Evolutionary conservation across 1,140 invertebrate genomes (phyloP), one percentile per base, ranked within the genome.

Genomic region (Anastrepha obliqua): DNA sequence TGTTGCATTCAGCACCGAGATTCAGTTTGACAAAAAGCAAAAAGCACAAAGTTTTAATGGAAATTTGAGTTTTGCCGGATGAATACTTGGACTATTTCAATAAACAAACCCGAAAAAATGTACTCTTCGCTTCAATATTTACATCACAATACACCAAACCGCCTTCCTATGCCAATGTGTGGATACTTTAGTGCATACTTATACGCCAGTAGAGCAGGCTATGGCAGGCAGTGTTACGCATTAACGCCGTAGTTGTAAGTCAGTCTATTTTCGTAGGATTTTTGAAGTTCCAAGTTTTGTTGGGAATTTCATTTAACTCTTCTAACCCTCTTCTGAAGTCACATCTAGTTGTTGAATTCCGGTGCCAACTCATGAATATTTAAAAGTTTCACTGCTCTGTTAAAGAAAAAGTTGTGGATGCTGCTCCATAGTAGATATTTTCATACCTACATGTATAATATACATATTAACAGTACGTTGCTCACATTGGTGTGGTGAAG

Each of bases 361-460:
- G 51, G 17, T 81, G 47, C 74, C 47, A 81, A 81, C 74, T 81
- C 74, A 81, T 81, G 74, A 81, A 81, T 81, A 81, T 81, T 81
- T 81, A 81, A 81, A 81, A 81, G 74, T 81, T 81, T 20, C 47
- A 81, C 47, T 81, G 47, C 74, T 81, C 74, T 2, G 74, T 17
- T 17, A 42, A 81, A 81, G 74, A 81, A 81, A 81, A 81, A 81
- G 47, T 81, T 81, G 39, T n/a, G 17, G 47, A 81, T 29, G 44
- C 47, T 55, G 47, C 3, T 20, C 47, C 74, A 29, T 9, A 17
- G 60, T 13, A 62, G 15, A 74, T 42, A 17, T 29, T 3, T 44
- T 20, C 47, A 81, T 42, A 81, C 20, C 64, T 29, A 51, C 51
- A 55, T n/a, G n/a, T n/a, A 51, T 51, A 20, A 9, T 47, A 81